A percentile compares a stretch with the other conserved stretches of the same genome.
Conservation (phyloP, 2,888 invertebrate genomes). For the Graphium colonna region DNA sequence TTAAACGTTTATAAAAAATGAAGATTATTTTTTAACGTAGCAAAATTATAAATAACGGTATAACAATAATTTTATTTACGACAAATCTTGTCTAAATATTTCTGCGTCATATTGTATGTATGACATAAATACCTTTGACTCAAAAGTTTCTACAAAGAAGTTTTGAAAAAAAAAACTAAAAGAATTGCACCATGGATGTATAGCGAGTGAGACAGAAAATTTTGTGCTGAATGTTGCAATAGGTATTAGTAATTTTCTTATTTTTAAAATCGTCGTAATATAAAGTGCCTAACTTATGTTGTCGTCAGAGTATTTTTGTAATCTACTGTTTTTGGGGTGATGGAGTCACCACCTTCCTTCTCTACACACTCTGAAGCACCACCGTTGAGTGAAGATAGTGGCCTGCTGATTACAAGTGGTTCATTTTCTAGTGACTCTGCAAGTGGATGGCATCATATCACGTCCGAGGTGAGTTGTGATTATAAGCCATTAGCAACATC, state of each 20-base stretch:
- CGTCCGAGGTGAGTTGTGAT: slow-evolving; percentile 80
- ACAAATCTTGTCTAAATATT: no score
- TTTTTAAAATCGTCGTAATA: slow-evolving; percentile 40
- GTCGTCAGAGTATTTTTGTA: slow-evolving; percentile 37
- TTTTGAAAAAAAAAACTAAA: slow-evolving; percentile 16
- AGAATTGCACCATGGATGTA: slow-evolving; percentile 17
- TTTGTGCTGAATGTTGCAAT: slow-evolving; percentile 34
- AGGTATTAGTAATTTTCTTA: slow-evolving; percentile 35
- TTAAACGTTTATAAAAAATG: no score
- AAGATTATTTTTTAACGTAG: no score
- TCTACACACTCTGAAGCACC: slow-evolving; percentile 87
- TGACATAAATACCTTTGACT: slow-evolving; percentile 2
- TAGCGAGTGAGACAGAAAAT: slow-evolving; percentile 28
- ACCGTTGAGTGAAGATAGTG: slow-evolving; percentile 87
- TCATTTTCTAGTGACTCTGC: slow-evolving; percentile 88
- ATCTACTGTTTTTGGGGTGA: slow-evolving; percentile 55
- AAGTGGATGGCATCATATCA: slow-evolving; percentile 83
- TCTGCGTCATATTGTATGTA: neutral
- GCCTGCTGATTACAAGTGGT: slow-evolving; percentile 85
- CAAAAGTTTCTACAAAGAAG: slow-evolving; percentile 4
- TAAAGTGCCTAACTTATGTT: slow-evolving; percentile 45
- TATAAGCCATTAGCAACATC: slow-evolving; percentile 10
- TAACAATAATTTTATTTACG: no score
- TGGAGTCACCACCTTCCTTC: slow-evolving; percentile 89
- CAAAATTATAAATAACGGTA: no score